Conservation (phyloP, 2,113 vertebrate species). For the Scartelaos histophorus region DNA sequence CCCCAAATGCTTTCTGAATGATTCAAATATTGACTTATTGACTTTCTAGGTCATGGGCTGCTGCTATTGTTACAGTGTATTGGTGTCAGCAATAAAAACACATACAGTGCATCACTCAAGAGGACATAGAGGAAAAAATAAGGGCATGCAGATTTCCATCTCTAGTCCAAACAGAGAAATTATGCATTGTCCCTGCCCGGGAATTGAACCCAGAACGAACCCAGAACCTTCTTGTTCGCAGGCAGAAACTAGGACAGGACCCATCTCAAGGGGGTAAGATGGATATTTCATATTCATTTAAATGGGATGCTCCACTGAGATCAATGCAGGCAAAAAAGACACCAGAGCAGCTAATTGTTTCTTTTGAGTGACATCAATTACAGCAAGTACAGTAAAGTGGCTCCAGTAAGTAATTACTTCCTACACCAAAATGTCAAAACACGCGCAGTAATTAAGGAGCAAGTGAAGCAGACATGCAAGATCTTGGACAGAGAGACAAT, state of each 20-base stretch:
- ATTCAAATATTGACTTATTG: no score
- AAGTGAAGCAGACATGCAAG: not conserved
- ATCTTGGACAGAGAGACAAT: not conserved
- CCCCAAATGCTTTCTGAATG: no score
- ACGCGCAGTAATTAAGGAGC: not conserved
- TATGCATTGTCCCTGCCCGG: no score
- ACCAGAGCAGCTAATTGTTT: not conserved
- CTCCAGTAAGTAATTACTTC: not conserved
- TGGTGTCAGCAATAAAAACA: no score
- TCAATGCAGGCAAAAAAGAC: not conserved
- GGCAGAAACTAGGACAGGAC: conserved; percentile 35
- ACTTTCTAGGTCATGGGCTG: no score
- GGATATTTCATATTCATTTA: conserved; percentile 6
- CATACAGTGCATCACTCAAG: no score
- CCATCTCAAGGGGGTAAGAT: conserved; percentile 51
- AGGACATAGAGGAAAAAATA: no score
- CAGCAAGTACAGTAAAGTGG: not conserved
- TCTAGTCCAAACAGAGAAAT: no score
- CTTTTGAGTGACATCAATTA: not conserved
- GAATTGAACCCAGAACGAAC: not conserved
- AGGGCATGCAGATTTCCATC: no score
- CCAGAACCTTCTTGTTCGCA: not conserved
- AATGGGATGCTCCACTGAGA: not conserved
- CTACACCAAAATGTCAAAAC: not conserved
- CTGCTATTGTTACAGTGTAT: no score